Percentiles rank a stretch among this genome's conserved stretches.
Conservation (phyloP, 2,888 invertebrate genomes). For the Gymnosoma rotundatum region DNA sequence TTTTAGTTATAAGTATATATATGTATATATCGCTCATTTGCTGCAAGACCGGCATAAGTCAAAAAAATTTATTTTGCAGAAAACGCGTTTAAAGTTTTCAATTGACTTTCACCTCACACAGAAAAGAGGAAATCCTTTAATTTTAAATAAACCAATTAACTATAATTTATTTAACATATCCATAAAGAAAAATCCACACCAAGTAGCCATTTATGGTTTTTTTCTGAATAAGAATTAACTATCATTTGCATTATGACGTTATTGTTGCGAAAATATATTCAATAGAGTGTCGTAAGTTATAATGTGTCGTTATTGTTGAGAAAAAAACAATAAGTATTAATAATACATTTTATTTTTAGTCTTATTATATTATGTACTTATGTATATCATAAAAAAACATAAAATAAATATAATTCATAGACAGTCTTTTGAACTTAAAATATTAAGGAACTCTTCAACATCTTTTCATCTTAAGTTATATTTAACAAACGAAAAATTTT, state of each 20-base stretch:
- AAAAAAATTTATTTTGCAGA: conserved; percentile 21
- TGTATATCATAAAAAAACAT: conserved; percentile 35
- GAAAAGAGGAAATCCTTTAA: conserved; percentile 37
- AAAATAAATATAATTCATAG: conserved; percentile 46
- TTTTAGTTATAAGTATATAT: no score
- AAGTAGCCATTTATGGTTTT: conserved; percentile 53
- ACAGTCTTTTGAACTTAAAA: conserved; percentile 32
- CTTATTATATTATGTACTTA: conserved; percentile 44
- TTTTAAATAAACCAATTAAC: conserved; percentile 37
- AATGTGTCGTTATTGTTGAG: conserved; percentile 40
- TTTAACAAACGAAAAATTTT: conserved; percentile 46
- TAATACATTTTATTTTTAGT: conserved; percentile 50
- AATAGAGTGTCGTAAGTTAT: no score
- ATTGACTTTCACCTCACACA: conserved; percentile 38
- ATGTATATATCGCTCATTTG: no score
- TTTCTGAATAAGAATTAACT: no score
- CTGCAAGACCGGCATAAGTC: no score
- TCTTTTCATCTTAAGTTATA: conserved; percentile 23
- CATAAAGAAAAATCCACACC: conserved; percentile 50
- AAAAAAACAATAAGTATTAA: conserved; percentile 25
- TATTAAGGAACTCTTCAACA: conserved; percentile 20
- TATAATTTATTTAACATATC: conserved; percentile 43
- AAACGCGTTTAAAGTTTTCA: conserved; percentile 30
- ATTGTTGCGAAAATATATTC: no score
- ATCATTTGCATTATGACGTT: no score